Base-by-base conservation (phyloP, 2,888 invertebrate genomes). In the Formica aserva region DNA sequence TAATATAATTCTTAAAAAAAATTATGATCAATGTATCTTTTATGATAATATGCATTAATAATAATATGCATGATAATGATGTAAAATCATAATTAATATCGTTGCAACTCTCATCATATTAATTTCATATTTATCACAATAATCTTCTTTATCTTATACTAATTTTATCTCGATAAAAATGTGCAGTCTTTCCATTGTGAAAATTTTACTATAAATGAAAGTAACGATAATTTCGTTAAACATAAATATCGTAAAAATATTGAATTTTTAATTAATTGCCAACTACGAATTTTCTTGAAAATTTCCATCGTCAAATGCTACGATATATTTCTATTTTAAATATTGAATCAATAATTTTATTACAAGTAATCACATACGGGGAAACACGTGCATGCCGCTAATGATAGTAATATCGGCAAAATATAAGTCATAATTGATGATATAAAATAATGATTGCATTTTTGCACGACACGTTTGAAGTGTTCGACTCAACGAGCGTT, bases 401-500 rank as follows among this genome's bases (percentile, higher is more conserved):
- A 60, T 60, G 26, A 57, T 38, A 41, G 26, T 8, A 52, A 52
- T 52, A 52, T 52, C n/a, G 48, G 41, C 29, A 63, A 74, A 75
- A 63, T 15, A 26, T 5, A 26, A 38, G 52, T 29, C 67, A 9
- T 32, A 45, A 63, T 66, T 35, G 52, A 76, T 22, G n/a, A 38
- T n/a, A 18, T 18, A 22, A 55, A 69, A 55, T 69, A 41, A 67
- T 38, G 38, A 13, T 55, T 18, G 55, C 71, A 55, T 38, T 67
- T 67, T 55, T 67, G 67, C 52, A 35, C 55, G 67, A 67, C 55
- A 29, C 29, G 15, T 69, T 38, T 11, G 18, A 52, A 35, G 22
- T 75, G 48, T 76, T 52, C n/a, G 48, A 52, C 52, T 69, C 57
- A 69, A 72, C 45, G 76, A 85, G 76, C 80, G 45, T 77, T 66